Evolutionary conservation across 2,888 invertebrate species (phyloP), one percentile per base, ranked within the genome.

Genomic region (Ecliptopera silaceata): DNA sequence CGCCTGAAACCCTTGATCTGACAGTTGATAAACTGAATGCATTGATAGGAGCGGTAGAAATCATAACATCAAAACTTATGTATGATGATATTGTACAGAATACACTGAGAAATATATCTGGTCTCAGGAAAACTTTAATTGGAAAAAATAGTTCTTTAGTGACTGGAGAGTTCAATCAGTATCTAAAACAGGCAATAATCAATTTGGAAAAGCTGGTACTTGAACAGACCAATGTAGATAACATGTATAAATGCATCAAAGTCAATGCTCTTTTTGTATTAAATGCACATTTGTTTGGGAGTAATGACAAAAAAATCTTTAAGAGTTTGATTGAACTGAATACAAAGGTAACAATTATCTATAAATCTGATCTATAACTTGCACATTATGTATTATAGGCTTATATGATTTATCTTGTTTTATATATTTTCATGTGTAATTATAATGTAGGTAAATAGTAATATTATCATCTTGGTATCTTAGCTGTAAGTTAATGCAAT

Each of bases 281-380:
- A 17, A 92, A 93, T 58, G 92, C 93, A 59, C 93, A 94, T 75
- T 86, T 96, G 48, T 97, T 97, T 86, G 95, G 97, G 43, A 92
- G 93, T 68, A 92, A 93, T 68, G 97, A 97, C 79, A 95, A 94
- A 74, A 97, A 96, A 81, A 80, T 94, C 41, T 93, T 96, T 49
- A 95, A 94, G 80, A 88, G 93, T 48, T 78, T 97, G 22, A 89
- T 95, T 69, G 97, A 98, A 68, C 80, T 95, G 3, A 95, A 97
- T 80, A 94, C 93, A 75, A 97, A 95, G 92, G 95, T 95, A 56
- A 11, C 49, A n/a, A n/a, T n/a, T 20, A 26, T 17, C 15, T 15
- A 11, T 4, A n/a, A n/a, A n/a, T n/a, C n/a, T n/a, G n/a, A n/a
- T n/a, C n/a, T n/a, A n/a, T n/a, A n/a, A n/a, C n/a, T n/a, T n/a